Conservation (phyloP, 2,888 invertebrate species). For the Leptinotarsa peninsularis region DNA sequence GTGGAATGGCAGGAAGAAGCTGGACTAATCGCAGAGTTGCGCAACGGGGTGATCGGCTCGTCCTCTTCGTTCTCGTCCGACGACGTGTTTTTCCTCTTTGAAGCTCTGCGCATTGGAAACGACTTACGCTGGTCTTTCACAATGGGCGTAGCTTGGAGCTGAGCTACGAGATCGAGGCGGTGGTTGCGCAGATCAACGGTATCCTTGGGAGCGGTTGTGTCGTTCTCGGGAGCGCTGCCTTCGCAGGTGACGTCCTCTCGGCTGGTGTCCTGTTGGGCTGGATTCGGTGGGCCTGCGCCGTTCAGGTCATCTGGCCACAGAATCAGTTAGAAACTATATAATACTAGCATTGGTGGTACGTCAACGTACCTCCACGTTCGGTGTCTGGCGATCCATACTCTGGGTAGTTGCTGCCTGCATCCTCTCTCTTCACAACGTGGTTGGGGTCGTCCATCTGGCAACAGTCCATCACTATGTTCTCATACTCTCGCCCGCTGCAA, state of each 20-base stretch:
- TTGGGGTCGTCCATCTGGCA: constrained; percentile 90
- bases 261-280: constrained; percentile 61
- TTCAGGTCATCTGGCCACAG: constrained; percentile 70
- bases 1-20: constrained; percentile 75
- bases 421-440: constrained; percentile 86
- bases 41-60: constrained; percentile 61
- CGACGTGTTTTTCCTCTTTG: constrained; percentile 73
- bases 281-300: constrained; percentile 70
- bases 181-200: constrained; percentile 69
- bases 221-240: constrained; percentile 51
- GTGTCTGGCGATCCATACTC: constrained; percentile 91
- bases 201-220: constrained; percentile 63
- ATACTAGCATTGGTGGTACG: constrained; percentile 64
- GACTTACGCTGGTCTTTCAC: constrained; percentile 59
- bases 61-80: constrained; percentile 70
- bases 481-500: constrained; percentile 87
- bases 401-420: constrained; percentile 79
- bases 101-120: constrained; percentile 66
- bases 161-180: constrained; percentile 68
- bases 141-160: constrained; percentile 65
- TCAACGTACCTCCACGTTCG: constrained; percentile 76
- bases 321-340: constrained; percentile 57
- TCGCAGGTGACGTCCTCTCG: constrained; percentile 58
- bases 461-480: constrained; percentile 92
- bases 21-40: constrained; percentile 70